Evolutionary conservation across 2,888 invertebrate species (phyloP), one percentile per base, ranked within the genome.

Genomic region (Aproaerema taeniolella): DNA sequence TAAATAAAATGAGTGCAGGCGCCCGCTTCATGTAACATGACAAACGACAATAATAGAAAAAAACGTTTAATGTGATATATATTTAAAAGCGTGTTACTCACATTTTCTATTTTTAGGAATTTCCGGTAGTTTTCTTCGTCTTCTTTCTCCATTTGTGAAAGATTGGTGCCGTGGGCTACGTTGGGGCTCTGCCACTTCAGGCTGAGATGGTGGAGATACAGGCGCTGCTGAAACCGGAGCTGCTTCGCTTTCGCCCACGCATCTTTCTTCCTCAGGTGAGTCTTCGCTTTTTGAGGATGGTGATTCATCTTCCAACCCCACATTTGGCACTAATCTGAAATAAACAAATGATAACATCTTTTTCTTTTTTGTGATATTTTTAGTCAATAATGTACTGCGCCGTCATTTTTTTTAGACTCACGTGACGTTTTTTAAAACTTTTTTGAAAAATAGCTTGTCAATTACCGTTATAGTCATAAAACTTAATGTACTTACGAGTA

Each of bases 91-190:
- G n/a, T 11, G 30, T 4, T 47, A 76, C 92, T 91, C 75, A 95
- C 95, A 91, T 90, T 94, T 95, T 74, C 93, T 93, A 61, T 93
- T 93, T 74, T 95, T 95, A 3, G 96, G 96, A 58, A 96, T 95
- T 81, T 96, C 95, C 24, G 96, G 96, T 15, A 96, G 87, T 81
- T 94, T 94, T 79, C 96, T 89, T 58, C 96, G 88, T 61, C 93
- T 89, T 49, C 95, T 87, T 66, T 93, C 92, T 8, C 85, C 87
- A 46, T 69, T 85, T 46, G 65, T 69, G 37, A 79, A 78, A 12
- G 67, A 61, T 53, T 77, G 79, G 43, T 80, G 77, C 36, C 72
- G 67, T n/a, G 78, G 77, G 49, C 75, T 82, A 17, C 70, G 58
- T 46, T 64, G 79, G 39, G 58, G 52, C 38, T 76, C 86, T 43